Percentiles rank a stretch among this genome's conserved stretches.
Conservation (phyloP, 2,888 invertebrate genomes). For the Pogonocherus hispidulus region DNA sequence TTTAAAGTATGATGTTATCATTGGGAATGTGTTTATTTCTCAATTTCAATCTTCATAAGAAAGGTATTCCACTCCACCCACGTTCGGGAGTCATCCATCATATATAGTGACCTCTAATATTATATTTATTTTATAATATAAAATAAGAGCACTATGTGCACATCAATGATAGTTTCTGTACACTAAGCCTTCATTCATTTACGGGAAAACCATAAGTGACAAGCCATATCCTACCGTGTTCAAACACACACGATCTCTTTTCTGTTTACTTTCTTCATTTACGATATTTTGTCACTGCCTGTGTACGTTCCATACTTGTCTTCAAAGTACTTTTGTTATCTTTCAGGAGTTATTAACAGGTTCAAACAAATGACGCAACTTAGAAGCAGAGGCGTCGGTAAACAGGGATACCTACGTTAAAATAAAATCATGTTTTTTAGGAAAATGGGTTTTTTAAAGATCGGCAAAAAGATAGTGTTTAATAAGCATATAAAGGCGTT, state of each 20-base stretch:
- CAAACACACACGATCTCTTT: conserved; percentile 17
- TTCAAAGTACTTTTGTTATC: conserved; percentile 26
- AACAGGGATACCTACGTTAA: background rate
- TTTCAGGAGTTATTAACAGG: conserved; percentile 23
- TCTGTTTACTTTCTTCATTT: conserved; percentile 29
- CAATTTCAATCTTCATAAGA: too few relatives aligned
- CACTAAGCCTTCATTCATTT: background rate
- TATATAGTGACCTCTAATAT: too few relatives aligned
- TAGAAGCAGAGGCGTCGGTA: conserved; percentile 4
- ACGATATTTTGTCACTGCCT: conserved; percentile 9
- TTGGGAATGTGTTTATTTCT: too few relatives aligned
- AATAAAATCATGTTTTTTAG: too few relatives aligned
- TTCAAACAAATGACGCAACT: conserved; percentile 3
- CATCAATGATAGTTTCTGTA: background rate
- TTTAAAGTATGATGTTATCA: too few relatives aligned
- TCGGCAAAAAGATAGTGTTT: too few relatives aligned
- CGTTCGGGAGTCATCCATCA: too few relatives aligned
- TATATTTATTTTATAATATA: too few relatives aligned
- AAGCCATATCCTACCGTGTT: conserved; percentile 12
- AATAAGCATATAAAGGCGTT: too few relatives aligned
- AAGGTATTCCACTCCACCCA: too few relatives aligned
- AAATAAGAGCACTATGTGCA: background rate
- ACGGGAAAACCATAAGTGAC: background rate
- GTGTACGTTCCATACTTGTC: conserved; percentile 17
- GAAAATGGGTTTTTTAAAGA: too few relatives aligned